Evolutionary conservation across 2,113 vertebrate species (phyloP), one percentile per base, ranked within the genome.

Genomic region (Trematomus loennbergii): DNA sequence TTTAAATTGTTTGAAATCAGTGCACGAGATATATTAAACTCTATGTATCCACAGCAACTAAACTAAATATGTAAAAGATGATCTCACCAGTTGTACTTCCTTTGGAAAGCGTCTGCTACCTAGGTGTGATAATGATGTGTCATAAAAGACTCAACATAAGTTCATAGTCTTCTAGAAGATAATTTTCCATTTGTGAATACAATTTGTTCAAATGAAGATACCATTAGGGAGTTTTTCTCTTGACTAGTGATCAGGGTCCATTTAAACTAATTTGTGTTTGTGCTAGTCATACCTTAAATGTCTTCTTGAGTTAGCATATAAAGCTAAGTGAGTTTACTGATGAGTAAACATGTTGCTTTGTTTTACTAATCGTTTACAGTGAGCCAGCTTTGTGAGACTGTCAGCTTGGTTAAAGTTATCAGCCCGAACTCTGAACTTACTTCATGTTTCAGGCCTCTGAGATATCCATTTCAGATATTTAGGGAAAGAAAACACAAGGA

Each of bases 311-410:
- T 40, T 50, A 46, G 0, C 7, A 0, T 33, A 16, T 58, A n/a
- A 64, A 43, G 20, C 12, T 7, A 52, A 59, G 46, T 12, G 13
- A 62, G 40, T 68, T 48, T 17, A 66, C 50, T 3, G 9, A 12
- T 33, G 25, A 48, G 58, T 36, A 16, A 58, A 22, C 46, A 4
- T 45, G 33, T n/a, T 20, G n/a, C 29, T 60, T 54, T 69, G 43
- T 54, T 5, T 40, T 48, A 18, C 3, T 4, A 7, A 22, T 66
- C 5, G 29, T 45, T 65, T 12, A 10, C 12, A 43, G 12, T 16
- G 20, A 78, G 29, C 74, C 81, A 72, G 77, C 55, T 86, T 79
- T 57, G 63, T 83, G 81, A 86, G 79, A 87, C 61, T 40, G 2
- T 36, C 46, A 46, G 4, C 17, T 4, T 5, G 18, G 12, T 70